Percentiles rank a stretch among this genome's conserved stretches.
These are phyloP conservation scores for Typhlichthys eigenmanni DNA, from an alignment of 2,797 vertebrate species.

Conservation along the genomic window DNA sequence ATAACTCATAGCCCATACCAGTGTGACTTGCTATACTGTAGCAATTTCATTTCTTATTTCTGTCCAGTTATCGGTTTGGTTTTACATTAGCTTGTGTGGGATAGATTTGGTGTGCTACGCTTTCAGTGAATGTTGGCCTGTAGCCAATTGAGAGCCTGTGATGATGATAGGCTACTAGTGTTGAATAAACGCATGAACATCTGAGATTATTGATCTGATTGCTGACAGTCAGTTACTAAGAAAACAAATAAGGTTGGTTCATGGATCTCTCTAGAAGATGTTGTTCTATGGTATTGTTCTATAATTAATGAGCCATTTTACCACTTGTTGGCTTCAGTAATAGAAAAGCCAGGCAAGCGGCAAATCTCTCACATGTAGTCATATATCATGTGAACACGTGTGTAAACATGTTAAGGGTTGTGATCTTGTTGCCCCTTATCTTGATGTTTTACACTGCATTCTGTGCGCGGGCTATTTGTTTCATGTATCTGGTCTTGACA, in stretches of 20 bases:
- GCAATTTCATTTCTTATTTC: too few species aligned
- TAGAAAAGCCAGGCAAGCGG: not conserved
- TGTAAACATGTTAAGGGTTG: slow-evolving; percentile 41
- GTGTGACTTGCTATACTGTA: slow-evolving; percentile 38
- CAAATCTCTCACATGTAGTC: not conserved
- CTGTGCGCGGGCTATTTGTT: slow-evolving; percentile 60
- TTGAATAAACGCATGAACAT: slow-evolving; percentile 13
- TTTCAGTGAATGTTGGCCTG: not conserved
- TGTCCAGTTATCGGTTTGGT: too few species aligned
- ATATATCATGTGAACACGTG: slow-evolving; percentile 23
- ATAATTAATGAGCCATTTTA: slow-evolving; percentile 12
- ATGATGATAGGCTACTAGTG: slow-evolving; percentile 19
- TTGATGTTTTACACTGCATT: slow-evolving; percentile 46
- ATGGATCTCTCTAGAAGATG: not conserved
- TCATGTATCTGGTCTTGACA: slow-evolving; percentile 63
- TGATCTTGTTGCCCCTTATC: slow-evolving; percentile 44
- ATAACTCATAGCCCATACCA: slow-evolving; percentile 63
- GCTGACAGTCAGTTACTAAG: slow-evolving; percentile 10
- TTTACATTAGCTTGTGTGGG: too few species aligned
- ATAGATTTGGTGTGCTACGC: too few species aligned
- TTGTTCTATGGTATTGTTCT: not conserved
- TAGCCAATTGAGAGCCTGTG: not conserved
- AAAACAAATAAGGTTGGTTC: not conserved
- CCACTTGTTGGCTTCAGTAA: slow-evolving; percentile 13
- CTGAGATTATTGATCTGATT: slow-evolving; percentile 10